Percentiles rank a stretch among this genome's conserved stretches.
Evolutionary conservation across 2,797 vertebrate genomes (phyloP).

Genomic region (Alca torda): DNA sequence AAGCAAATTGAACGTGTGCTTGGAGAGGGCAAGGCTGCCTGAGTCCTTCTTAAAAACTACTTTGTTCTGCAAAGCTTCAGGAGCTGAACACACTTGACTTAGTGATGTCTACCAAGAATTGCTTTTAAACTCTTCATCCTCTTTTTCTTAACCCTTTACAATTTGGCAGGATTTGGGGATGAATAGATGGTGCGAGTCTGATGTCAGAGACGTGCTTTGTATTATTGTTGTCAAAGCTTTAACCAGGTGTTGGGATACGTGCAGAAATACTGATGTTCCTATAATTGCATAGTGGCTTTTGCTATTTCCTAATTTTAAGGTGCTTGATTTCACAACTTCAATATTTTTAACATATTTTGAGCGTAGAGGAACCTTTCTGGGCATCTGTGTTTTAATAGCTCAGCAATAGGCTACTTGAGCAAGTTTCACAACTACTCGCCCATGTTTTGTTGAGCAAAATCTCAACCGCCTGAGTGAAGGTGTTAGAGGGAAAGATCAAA

Average conservation of each 20-base stretch:
- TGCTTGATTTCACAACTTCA: not conserved
- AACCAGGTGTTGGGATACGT: not conserved
- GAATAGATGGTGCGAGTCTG: not conserved
- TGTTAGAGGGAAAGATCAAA: not conserved
- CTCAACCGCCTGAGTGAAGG: not conserved
- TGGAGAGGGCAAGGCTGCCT: not conserved
- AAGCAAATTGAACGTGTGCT: not conserved
- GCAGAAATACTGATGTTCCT: not conserved
- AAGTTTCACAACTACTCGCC: accelerated
- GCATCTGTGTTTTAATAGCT: not conserved
- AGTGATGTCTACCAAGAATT: not conserved
- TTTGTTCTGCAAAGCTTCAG: not conserved
- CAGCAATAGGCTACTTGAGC: accelerated
- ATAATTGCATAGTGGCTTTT: not conserved
- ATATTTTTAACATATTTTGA: accelerated
- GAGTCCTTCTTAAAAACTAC: not conserved
- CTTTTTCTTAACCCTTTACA: not conserved
- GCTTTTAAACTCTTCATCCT: not conserved
- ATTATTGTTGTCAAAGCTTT: not conserved
- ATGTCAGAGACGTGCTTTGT: not conserved
- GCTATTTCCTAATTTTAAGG: not conserved
- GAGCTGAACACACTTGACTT: not conserved
- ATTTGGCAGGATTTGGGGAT: not conserved
- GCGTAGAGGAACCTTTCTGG: not conserved
- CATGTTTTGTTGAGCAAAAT: not conserved